phyloP scores from a whole-genome alignment of 2,888 invertebrate genomes.

The Chrysina gloriosa region DNA sequence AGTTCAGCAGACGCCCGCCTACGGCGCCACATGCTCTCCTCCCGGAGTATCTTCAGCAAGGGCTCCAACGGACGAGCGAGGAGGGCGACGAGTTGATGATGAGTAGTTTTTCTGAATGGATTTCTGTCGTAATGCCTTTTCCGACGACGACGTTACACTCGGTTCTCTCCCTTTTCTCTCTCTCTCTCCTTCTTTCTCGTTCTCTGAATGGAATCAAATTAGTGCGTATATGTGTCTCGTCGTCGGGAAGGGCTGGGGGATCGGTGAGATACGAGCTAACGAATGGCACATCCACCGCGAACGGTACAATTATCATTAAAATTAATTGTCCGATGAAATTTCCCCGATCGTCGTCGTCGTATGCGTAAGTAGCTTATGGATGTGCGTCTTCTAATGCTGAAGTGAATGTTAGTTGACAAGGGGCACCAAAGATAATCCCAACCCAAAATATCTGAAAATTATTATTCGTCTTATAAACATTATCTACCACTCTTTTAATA shows the following conservation, averaged over 20 bases:
- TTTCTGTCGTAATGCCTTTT: constrained; percentile 37
- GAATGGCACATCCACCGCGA: not conserved
- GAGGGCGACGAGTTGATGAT: constrained; percentile 40
- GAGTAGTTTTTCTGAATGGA: constrained; percentile 46
- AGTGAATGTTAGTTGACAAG: too few species aligned
- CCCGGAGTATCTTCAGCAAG: constrained; percentile 5
- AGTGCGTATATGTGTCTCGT: constrained; percentile 33
- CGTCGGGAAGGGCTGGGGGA: constrained; percentile 5
- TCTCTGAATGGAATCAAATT: constrained; percentile 47
- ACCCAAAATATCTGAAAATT: too few species aligned
- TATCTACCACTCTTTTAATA: too few species aligned
- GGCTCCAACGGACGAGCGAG: constrained; percentile 1
- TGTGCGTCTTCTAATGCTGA: too few species aligned
- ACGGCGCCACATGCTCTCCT: constrained; percentile 59
- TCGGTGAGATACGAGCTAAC: not conserved
- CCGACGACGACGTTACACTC: constrained; percentile 18
- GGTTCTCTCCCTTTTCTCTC: not conserved
- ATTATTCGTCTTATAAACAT: too few species aligned
- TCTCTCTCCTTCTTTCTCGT: not conserved
- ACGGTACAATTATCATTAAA: constrained; percentile 42
- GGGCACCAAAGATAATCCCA: too few species aligned
- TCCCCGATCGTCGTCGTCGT: constrained; percentile 7
- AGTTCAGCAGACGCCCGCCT: constrained; percentile 61
- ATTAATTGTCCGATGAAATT: constrained; percentile 39
- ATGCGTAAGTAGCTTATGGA: too few species aligned